phyloP scores from a whole-genome alignment of 2,113 vertebrate genomes.

The Isurus oxyrinchus region DNA sequence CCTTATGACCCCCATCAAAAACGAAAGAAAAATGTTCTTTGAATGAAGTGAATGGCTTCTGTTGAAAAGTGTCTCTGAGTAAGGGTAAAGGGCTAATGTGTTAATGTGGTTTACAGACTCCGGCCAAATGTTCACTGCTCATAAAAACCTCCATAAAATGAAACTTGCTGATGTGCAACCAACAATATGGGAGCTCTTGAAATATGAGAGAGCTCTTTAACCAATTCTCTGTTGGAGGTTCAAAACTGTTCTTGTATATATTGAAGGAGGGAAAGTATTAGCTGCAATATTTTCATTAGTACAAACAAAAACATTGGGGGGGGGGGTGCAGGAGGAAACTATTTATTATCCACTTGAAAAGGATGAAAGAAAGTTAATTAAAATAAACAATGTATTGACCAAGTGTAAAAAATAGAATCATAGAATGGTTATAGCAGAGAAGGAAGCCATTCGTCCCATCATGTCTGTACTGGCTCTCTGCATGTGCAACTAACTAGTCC shows the following conservation, averaged over 20 bases:
- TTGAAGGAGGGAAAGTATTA: background rate
- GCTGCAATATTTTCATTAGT: background rate
- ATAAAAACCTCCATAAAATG: slow-evolving; percentile 24
- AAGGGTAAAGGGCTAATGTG: slow-evolving; percentile 22
- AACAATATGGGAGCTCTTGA: slow-evolving; percentile 7
- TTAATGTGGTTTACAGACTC: slow-evolving; percentile 32
- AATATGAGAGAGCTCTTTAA: background rate
- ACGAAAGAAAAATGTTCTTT: background rate
- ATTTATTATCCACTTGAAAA: background rate
- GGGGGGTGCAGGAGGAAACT: background rate
- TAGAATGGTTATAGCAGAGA: background rate
- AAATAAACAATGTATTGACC: background rate
- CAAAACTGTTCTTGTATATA: background rate
- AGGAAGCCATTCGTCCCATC: background rate
- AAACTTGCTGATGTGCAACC: background rate
- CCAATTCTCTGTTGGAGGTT: background rate
- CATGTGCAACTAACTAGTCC: background rate
- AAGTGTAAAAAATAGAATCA: background rate
- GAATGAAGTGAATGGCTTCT: background rate
- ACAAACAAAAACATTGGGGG: background rate
- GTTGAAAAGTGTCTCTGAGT: background rate
- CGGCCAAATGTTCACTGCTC: slow-evolving; percentile 10
- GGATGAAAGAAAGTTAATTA: background rate
- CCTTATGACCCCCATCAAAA: background rate
- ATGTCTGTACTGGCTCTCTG: background rate